Conservation (phyloP, 2,113 vertebrate genomes). For the Lepus timidus region DNA sequence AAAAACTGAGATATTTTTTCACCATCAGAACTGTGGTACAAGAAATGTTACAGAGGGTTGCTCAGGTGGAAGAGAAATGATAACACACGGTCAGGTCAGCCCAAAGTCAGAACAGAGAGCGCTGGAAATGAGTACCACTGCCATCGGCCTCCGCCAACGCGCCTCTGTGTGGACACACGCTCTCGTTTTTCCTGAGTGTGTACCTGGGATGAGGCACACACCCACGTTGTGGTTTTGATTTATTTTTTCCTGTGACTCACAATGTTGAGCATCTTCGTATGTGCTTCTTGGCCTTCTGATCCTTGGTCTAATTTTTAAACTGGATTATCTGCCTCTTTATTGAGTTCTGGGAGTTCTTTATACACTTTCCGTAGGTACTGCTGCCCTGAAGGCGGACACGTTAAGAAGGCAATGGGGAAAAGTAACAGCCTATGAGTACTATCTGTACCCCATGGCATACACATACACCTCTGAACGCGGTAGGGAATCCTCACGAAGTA, state of each 20-base stretch:
- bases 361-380: background rate
- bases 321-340: background rate
- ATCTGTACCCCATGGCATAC: background rate
- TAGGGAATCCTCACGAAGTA: background rate
- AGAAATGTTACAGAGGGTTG: background rate
- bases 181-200: background rate
- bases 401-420: background rate
- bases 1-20: background rate
- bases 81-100: background rate
- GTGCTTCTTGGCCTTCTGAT: background rate
- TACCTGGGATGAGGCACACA: background rate
- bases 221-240: background rate
- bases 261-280: background rate
- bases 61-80: background rate
- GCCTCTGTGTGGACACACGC: rapidly evolving
- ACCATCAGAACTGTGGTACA: background rate
- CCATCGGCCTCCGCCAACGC: background rate
- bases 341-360: background rate
- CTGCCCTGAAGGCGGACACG: background rate
- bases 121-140: rapidly evolving
- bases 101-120: background rate
- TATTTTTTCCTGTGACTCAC: background rate
- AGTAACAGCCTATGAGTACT: background rate
- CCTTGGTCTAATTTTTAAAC: background rate
- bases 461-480: background rate